phyloP scores from a whole-genome alignment of 2,888 invertebrate genomes.

The Ceratothoa steindachneri region DNA sequence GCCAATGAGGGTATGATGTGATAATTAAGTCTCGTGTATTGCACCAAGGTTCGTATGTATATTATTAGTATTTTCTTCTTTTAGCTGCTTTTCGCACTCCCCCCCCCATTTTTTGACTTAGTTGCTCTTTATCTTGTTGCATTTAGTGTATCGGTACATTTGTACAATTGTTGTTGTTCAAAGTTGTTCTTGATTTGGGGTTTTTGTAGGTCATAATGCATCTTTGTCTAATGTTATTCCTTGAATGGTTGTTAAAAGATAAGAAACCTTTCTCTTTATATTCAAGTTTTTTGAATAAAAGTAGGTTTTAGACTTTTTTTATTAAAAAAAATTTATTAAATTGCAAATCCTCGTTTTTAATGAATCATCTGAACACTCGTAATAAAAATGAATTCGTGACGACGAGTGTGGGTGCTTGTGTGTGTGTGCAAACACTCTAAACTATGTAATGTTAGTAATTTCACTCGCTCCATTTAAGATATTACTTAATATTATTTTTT shows the following conservation, averaged over 20 bases:
- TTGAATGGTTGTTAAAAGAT: background rate
- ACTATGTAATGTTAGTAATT: background rate
- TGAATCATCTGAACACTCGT: no score
- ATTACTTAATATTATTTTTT: no score
- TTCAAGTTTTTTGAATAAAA: background rate
- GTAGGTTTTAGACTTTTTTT: no score
- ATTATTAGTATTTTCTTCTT: background rate
- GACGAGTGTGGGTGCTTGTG: no score
- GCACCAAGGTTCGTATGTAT: background rate
- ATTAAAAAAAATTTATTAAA: no score
- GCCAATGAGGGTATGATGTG: background rate
- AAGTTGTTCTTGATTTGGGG: background rate
- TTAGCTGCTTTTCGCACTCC: background rate
- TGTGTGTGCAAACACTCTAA: background rate
- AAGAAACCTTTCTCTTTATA: background rate
- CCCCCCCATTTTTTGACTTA: background rate
- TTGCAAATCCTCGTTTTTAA: no score
- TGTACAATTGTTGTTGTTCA: background rate
- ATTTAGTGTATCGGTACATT: background rate
- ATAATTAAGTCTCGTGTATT: no score
- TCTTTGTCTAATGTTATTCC: background rate
- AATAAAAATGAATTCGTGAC: no score
- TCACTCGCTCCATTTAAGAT: background rate
- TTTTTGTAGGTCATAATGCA: background rate
- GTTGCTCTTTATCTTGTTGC: background rate